Conservation (phyloP, 2,797 vertebrate genomes). For the Poecile montanus region DNA sequence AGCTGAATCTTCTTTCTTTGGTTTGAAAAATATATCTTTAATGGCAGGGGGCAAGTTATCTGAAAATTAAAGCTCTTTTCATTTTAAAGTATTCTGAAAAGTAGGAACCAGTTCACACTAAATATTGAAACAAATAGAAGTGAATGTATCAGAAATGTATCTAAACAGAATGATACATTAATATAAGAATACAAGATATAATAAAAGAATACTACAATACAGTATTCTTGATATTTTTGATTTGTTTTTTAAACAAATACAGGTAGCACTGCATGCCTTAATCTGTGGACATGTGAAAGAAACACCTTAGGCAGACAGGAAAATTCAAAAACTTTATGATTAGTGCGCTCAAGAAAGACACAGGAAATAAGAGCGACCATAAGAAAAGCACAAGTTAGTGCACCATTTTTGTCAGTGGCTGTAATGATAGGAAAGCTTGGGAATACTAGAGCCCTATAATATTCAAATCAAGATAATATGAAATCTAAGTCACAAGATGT, state of each 20-base stretch:
- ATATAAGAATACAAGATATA: too few species aligned
- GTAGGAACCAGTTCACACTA: background rate
- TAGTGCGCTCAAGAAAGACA: background rate
- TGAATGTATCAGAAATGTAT: background rate
- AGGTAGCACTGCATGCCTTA: background rate
- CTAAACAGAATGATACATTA: background rate
- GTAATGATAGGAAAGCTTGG: background rate
- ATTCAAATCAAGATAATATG: background rate
- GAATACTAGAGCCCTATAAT: background rate
- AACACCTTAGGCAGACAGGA: background rate
- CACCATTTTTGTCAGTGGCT: background rate
- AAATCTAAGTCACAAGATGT: background rate
- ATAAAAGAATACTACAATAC: background rate
- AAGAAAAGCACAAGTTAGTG: background rate
- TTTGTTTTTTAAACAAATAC: background rate
- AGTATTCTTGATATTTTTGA: background rate
- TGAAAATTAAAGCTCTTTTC: background rate
- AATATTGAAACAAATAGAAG: background rate
- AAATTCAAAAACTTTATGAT: background rate
- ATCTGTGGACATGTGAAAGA: background rate
- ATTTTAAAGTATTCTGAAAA: slow-evolving; percentile 1
- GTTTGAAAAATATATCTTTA: background rate
- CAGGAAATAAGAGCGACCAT: background rate
- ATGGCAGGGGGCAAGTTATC: background rate
- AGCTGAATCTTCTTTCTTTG: background rate